phyloP scores from a whole-genome alignment of 2,888 invertebrate species.

The Mythimna albipuncta region DNA sequence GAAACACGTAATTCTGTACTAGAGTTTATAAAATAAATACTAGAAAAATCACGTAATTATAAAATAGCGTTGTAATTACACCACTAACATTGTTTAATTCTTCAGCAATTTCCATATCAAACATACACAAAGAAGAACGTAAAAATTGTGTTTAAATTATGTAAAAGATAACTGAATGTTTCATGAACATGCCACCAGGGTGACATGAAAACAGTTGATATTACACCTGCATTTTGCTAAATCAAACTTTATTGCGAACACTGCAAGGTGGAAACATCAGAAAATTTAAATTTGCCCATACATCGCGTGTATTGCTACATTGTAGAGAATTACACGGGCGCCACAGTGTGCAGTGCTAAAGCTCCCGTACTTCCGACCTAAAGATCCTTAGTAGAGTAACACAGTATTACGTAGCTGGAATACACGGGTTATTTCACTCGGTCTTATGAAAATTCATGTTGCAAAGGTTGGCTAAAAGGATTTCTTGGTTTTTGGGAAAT shows the following conservation, averaged over 20 bases:
- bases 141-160: slow-evolving; percentile 55
- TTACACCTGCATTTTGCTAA: slow-evolving; percentile 47
- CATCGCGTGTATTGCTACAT: slow-evolving; percentile 64
- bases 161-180: slow-evolving; percentile 59
- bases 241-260: slow-evolving; percentile 56
- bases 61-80: slow-evolving; percentile 38
- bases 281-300: slow-evolving; percentile 48
- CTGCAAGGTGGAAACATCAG: slow-evolving; percentile 40
- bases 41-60: slow-evolving; percentile 22
- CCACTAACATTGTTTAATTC: slow-evolving; percentile 28
- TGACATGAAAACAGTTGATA: slow-evolving; percentile 43
- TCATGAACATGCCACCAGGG: slow-evolving; percentile 59
- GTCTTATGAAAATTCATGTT: slow-evolving; percentile 68
- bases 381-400: slow-evolving; percentile 49
- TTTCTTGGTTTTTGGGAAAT: slow-evolving; percentile 67
- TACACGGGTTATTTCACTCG: slow-evolving; percentile 48
- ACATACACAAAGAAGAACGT: slow-evolving; percentile 44
- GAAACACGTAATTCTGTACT: background rate
- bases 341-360: slow-evolving; percentile 50
- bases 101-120: slow-evolving; percentile 53
- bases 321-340: slow-evolving; percentile 44
- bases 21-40: background rate
- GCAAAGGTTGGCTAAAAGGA: slow-evolving; percentile 66
- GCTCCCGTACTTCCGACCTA: slow-evolving; percentile 26
- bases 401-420: slow-evolving; percentile 57